Base-by-base conservation (phyloP, 2,888 invertebrate species). In the Mesorhabditis belari region DNA sequence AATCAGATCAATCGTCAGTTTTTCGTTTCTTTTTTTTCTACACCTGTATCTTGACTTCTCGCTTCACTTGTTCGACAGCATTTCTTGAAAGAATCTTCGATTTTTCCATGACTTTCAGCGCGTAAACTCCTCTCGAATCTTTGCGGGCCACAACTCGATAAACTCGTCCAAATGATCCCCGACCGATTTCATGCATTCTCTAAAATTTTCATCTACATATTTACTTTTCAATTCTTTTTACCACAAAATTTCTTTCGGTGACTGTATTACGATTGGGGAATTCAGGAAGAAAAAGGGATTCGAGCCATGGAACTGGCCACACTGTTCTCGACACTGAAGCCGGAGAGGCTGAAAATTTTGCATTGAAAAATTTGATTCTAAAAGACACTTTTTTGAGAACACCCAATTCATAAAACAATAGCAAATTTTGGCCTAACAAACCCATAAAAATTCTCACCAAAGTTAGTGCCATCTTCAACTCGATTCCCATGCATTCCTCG, bases 161-260 rank as follows among this genome's bases (percentile, higher is more conserved):
- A 4, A 94, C 93, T 82, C 88, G 88, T 24, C 93, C 92, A 83
- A 91, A 94, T 23, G 92, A 89, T 65, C 94, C 93, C 79, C 87
- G 87, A n/a, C 91, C 89, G 80, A 93, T 87, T 64, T 88, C 86
- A 70, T 88, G 86, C 57, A 88, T 80, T 67, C 90, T 86, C 83
- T 86, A 82, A 80, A 74, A 35, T 54, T 26, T 9, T 52, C 9
- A 9, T 52, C 9, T 17, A 51, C 21, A 26, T n/a, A 58, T 55
- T 53, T 58, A 19, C 19, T 44, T 44, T 49, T 21, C 4, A 3
- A 28, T 28, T 29, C 3, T 19, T 17, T 28, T 6, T 4, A 85
- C 84, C 80, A 83, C 77, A 81, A 84, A 85, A 66, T 83, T 86
- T 68, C 84, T 85, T 74, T 87, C 86, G 51, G 82, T 82, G n/a